Base-by-base conservation (phyloP, 23 tunicate genomes). In the Corella eumyota region DNA sequence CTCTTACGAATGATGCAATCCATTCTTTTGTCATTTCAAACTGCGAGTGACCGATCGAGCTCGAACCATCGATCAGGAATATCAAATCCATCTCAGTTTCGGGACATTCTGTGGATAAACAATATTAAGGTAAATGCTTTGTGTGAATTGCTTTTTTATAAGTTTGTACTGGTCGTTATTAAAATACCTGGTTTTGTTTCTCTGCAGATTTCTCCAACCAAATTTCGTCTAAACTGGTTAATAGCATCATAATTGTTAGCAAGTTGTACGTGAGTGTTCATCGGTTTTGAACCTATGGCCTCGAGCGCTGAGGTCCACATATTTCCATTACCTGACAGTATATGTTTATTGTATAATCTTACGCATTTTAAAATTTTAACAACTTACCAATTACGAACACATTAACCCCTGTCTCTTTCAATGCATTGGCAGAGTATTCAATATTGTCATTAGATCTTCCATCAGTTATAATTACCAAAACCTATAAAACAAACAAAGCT, bases 171-270 rank as follows among this genome's bases (percentile, higher is more conserved):
- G n/a, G n/a, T n/a, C n/a, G n/a, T n/a, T n/a, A n/a, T n/a, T n/a
- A n/a, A n/a, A n/a, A n/a, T 23, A 82, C 92, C 92, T 50, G 80
- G 70, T 67, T 74, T 73, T 17, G 92, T 82, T 40, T 82, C 74
- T 17, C 76, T 46, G 62, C 92, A 82, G 45, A 82, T 82, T 52
- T 82, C 79, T 17, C 75, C 81, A 30, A 82, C 92, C 44, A 82
- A 25, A 0, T 82, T 64, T 32, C 78, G 36, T 0, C 92, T 47
- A 51, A 74, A 59, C 0, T 58, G 49, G 67, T 82, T 82, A 40
- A 82, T 82, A 35, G 63, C 92, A 49, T 82, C 92, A 67, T 74
- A 73, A 66, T 76, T 82, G 48, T 80, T 61, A 17, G 76, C 67
- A 21, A 73, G 71, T 50, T 69, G 79, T 4, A 82, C 76, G 59